These are phyloP conservation scores for Nomada hirtipes DNA, from an alignment of 2,888 invertebrate species.

Conservation along the genomic window DNA sequence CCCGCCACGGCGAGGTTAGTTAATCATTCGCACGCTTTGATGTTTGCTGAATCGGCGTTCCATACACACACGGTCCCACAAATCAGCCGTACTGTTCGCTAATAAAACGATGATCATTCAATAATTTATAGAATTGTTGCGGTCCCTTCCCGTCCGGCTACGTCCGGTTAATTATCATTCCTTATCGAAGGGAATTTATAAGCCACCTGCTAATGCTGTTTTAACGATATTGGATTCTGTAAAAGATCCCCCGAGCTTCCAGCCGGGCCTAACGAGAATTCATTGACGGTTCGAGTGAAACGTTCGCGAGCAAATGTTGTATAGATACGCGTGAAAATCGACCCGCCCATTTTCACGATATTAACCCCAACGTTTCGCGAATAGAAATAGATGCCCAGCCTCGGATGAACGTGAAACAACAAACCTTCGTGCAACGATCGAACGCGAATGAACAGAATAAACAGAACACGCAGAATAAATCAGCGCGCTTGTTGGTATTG, in stretches of 20 bases:
- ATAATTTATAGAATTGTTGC: constrained; percentile 47
- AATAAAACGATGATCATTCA: constrained; percentile 66
- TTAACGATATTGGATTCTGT: neutral
- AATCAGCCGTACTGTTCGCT: constrained; percentile 54
- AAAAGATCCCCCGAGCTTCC: neutral
- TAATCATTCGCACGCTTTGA: constrained; percentile 73
- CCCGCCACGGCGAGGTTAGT: constrained; percentile 64
- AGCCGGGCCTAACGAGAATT: neutral
- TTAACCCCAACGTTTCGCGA: too few species aligned
- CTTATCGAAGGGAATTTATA: too few species aligned
- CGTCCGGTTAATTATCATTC: too few species aligned
- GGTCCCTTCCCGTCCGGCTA: constrained; percentile 14
- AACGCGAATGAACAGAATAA: neutral
- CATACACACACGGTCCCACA: constrained; percentile 60
- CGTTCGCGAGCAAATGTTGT: too few species aligned
- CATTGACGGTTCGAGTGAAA: neutral
- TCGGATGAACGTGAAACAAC: neutral
- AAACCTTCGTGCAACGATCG: neutral
- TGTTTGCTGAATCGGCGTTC: constrained; percentile 70
- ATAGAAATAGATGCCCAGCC: too few species aligned
- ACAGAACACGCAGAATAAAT: neutral
- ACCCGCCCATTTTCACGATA: too few species aligned
- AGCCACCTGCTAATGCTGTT: too few species aligned
- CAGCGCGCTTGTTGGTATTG: neutral
- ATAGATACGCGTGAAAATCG: too few species aligned